Evolutionary conservation across 92 coral and sea anemone species (phyloP).

Genomic region (Virgularia gustaviana): DNA sequence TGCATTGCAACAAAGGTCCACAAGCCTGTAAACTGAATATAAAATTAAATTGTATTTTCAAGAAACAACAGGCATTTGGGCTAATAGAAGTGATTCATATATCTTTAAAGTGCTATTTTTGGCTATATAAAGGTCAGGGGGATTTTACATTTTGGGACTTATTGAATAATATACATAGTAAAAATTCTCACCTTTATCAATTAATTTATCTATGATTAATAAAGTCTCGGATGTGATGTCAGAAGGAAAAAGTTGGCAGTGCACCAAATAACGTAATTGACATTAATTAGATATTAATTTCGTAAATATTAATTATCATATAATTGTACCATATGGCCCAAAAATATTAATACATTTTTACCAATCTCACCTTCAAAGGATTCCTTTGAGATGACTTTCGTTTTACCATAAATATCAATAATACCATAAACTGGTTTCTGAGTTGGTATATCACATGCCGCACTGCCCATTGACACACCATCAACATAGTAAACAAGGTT

Average conservation of each 20-base stretch:
- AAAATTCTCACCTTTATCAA: background rate
- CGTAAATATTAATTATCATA: background rate
- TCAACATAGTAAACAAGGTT: conserved; percentile 72
- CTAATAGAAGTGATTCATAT: too few species aligned
- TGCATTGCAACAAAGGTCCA: conserved; percentile 62
- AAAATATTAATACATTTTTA: background rate
- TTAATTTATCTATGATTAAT: background rate
- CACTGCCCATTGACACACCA: conserved; percentile 76
- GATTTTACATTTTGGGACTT: too few species aligned
- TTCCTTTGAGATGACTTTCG: conserved; percentile 83
- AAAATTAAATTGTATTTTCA: too few species aligned
- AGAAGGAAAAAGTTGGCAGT: background rate
- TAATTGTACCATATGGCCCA: background rate
- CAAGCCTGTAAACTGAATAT: conserved; percentile 69
- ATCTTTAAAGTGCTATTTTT: too few species aligned
- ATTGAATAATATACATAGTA: too few species aligned
- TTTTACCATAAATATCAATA: conserved; percentile 96
- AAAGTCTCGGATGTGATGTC: background rate
- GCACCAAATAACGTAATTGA: background rate
- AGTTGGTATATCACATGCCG: conserved; percentile 75
- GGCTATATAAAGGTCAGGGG: too few species aligned
- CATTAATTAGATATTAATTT: background rate
- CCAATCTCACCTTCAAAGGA: conserved; percentile 76
- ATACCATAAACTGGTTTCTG: conserved; percentile 75
- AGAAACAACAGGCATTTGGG: too few species aligned